These are phyloP conservation scores for Cottoperca gobio DNA, from an alignment of 2,797 vertebrate species.

Conservation along the genomic window DNA sequence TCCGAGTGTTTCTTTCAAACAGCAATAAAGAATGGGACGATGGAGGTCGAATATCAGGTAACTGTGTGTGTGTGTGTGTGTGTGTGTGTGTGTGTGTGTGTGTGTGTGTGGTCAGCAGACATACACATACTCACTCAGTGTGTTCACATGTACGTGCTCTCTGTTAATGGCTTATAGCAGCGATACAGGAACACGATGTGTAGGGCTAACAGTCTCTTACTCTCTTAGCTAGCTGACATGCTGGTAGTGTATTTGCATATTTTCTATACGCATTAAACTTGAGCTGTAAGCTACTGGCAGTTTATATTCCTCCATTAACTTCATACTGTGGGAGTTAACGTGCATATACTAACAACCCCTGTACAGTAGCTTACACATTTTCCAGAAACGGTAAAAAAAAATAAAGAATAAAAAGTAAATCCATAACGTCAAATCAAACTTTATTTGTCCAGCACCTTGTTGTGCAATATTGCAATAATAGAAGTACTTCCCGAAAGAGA, in stretches of 20 bases:
- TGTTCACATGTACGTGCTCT: neutral
- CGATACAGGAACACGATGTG: fast-evolving
- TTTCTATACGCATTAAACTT: neutral
- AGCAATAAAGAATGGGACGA: slow-evolving; percentile 85
- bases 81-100: too few relatives aligned
- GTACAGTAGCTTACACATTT: neutral
- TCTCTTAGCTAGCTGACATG: slow-evolving; percentile 28
- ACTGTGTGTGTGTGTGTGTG: slow-evolving; percentile 33
- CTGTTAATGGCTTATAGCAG: neutral
- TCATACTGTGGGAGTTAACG: neutral
- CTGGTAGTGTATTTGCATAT: neutral
- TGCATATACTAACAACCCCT: fast-evolving
- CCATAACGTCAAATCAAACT: neutral
- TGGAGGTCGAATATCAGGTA: slow-evolving; percentile 94
- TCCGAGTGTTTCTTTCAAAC: slow-evolving; percentile 92
- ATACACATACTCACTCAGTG: neutral
- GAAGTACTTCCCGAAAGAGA: neutral
- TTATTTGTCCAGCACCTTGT: too few relatives aligned
- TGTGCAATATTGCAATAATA: neutral
- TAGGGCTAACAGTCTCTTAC: neutral
- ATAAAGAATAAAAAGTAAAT: too few relatives aligned
- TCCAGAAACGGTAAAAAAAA: neutral
- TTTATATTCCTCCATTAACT: too few relatives aligned
- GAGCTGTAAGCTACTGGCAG: neutral
- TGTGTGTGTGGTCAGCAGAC: too few relatives aligned